phyloP scores from a whole-genome alignment of 2,888 invertebrate species.

The Micropterix aruncella region DNA sequence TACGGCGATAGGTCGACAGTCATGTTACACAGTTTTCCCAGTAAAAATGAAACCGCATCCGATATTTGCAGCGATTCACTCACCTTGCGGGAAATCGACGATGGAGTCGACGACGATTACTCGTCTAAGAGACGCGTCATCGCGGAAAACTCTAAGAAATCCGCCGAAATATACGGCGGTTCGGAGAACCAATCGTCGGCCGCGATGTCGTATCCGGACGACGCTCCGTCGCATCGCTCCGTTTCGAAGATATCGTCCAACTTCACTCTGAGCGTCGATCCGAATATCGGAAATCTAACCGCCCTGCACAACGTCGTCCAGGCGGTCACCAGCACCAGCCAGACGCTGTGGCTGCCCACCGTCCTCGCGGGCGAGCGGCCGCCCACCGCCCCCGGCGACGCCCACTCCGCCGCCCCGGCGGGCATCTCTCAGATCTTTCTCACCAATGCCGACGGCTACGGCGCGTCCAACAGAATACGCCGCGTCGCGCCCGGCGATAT shows the following conservation, averaged over 20 bases:
- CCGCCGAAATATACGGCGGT: conserved; percentile 1
- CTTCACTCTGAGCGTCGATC: conserved; percentile 35
- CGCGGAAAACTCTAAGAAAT: conserved; percentile 1
- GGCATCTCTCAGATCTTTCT: conserved; percentile 34
- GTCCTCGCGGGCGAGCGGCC: conserved; percentile 26
- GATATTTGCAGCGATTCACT: neutral
- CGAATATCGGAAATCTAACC: conserved; percentile 31
- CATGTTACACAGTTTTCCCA: neutral
- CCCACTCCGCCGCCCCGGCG: conserved; percentile 16
- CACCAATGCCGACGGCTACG: conserved; percentile 24
- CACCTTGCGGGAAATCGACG: neutral
- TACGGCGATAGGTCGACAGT: neutral
- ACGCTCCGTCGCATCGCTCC: conserved; percentile 31
- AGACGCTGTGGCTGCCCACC: conserved; percentile 34
- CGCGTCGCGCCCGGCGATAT: neutral
- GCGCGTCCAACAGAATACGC: too few relatives aligned
- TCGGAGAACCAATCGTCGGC: conserved; percentile 2
- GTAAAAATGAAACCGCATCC: neutral
- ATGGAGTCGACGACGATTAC: neutral
- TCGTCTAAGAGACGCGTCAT: neutral
- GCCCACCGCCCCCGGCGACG: conserved; percentile 15
- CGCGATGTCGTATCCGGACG: conserved; percentile 3
- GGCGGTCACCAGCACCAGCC: conserved; percentile 26
- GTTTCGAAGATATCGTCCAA: conserved; percentile 34
- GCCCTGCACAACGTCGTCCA: conserved; percentile 34